phyloP scores from a whole-genome alignment of 2,797 vertebrate genomes.

The Neosilurus mollespiculum region DNA sequence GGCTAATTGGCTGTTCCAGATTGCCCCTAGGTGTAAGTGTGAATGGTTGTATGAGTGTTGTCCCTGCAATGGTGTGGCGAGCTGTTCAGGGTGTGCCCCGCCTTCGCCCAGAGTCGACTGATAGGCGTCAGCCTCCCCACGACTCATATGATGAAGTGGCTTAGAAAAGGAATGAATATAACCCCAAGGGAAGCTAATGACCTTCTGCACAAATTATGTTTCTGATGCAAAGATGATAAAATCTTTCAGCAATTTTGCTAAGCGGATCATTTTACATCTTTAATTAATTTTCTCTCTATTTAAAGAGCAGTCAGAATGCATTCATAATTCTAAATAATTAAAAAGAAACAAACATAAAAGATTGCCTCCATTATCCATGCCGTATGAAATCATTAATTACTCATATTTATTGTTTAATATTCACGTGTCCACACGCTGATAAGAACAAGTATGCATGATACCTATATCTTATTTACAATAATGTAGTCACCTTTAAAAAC shows the following conservation, averaged over 20 bases:
- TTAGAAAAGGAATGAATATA: too few relatives aligned
- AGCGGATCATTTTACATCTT: neutral
- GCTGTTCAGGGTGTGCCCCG: too few relatives aligned
- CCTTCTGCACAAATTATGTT: neutral
- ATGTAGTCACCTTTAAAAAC: slow-evolving; percentile 68
- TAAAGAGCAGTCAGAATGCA: neutral
- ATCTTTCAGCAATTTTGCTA: neutral
- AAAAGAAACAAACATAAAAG: neutral
- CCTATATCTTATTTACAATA: slow-evolving; percentile 63
- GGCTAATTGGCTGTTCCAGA: too few relatives aligned
- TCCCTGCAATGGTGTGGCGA: too few relatives aligned
- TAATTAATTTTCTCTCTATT: neutral
- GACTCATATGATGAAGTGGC: too few relatives aligned
- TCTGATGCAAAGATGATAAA: neutral
- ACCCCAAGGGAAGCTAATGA: neutral
- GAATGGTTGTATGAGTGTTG: too few relatives aligned
- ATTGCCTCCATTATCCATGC: slow-evolving; percentile 52
- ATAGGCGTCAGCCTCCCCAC: too few relatives aligned
- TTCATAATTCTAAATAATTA: neutral
- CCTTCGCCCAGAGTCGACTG: too few relatives aligned
- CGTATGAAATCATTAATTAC: slow-evolving; percentile 44
- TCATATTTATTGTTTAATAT: slow-evolving; percentile 69
- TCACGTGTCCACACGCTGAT: slow-evolving; percentile 74
- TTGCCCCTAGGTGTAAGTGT: too few relatives aligned
- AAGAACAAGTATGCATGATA: slow-evolving; percentile 73